These are phyloP conservation scores for Nymphalis io DNA, from an alignment of 1,140 invertebrate genomes.

Conservation along the genomic window DNA sequence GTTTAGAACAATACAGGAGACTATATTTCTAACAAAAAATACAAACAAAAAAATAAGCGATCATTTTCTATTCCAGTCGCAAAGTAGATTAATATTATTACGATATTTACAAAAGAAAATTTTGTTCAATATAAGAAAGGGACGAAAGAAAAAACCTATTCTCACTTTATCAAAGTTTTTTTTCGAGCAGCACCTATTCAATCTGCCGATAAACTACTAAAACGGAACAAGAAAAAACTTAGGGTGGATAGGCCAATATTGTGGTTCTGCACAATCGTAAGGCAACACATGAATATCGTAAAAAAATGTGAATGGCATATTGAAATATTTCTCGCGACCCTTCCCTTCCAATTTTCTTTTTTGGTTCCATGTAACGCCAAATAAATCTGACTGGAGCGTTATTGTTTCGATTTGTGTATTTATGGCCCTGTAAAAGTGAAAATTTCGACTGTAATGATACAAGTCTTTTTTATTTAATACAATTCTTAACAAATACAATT, in stretches of 20 bases:
- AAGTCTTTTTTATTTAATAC: constrained; percentile 1
- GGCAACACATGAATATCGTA: constrained; percentile 67
- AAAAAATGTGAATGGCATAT: constrained; percentile 75
- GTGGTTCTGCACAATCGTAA: constrained; percentile 60
- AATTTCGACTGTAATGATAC: constrained; percentile 9
- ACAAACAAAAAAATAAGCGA: no score
- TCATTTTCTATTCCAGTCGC: no score
- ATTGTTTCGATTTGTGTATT: constrained; percentile 58
- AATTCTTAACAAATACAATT: neutral
- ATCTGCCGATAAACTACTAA: constrained; percentile 42
- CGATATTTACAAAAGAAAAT: neutral
- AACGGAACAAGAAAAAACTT: constrained; percentile 37
- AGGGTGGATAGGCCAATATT: constrained; percentile 55
- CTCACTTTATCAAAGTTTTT: constrained; percentile 23
- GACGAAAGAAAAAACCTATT: constrained; percentile 12
- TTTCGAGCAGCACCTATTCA: constrained; percentile 33
- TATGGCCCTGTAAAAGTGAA: constrained; percentile 37
- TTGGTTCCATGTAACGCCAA: constrained; percentile 50
- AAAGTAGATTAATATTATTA: no score
- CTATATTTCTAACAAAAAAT: no score
- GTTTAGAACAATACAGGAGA: no score
- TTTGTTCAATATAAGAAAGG: neutral
- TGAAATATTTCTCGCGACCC: constrained; percentile 71
- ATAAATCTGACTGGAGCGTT: constrained; percentile 56
- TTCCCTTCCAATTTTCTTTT: constrained; percentile 61